phyloP scores from a whole-genome alignment of 2,888 invertebrate species.

The Theristus sp. region DNA sequence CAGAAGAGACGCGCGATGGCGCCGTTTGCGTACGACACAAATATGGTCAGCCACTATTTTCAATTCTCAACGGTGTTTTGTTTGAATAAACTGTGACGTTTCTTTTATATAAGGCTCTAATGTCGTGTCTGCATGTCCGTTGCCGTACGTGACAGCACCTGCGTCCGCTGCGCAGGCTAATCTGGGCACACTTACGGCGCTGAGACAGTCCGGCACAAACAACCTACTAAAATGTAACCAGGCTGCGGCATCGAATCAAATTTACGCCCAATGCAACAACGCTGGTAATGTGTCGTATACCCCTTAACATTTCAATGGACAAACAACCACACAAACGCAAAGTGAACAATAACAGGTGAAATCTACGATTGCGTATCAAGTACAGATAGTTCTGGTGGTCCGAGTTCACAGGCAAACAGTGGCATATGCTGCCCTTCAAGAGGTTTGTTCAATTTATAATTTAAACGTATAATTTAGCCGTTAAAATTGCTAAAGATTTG shows the following conservation, averaged over 20 bases:
- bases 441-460: too few relatives aligned
- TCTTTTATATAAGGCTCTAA: too few relatives aligned
- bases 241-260: background rate
- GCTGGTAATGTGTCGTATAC: too few relatives aligned
- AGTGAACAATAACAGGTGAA: too few relatives aligned
- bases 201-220: background rate
- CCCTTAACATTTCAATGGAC: too few relatives aligned
- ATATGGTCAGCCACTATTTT: background rate
- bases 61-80: background rate
- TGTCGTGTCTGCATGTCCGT: background rate
- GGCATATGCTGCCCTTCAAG: background rate
- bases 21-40: constrained; percentile 12
- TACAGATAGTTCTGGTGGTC: background rate
- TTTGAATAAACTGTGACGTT: background rate
- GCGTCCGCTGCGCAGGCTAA: background rate
- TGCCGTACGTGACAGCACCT: background rate
- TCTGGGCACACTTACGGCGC: background rate
- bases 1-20: constrained; percentile 18
- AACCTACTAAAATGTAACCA: background rate
- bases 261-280: background rate
- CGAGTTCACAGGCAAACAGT: background rate
- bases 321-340: too few relatives aligned
- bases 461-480: too few relatives aligned
- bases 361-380: background rate
- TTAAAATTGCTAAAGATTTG: background rate